Evolutionary conservation across 2,797 vertebrate species (phyloP), one percentile per base, ranked within the genome.

Genomic region (Hypotaenidia okinawae): DNA sequence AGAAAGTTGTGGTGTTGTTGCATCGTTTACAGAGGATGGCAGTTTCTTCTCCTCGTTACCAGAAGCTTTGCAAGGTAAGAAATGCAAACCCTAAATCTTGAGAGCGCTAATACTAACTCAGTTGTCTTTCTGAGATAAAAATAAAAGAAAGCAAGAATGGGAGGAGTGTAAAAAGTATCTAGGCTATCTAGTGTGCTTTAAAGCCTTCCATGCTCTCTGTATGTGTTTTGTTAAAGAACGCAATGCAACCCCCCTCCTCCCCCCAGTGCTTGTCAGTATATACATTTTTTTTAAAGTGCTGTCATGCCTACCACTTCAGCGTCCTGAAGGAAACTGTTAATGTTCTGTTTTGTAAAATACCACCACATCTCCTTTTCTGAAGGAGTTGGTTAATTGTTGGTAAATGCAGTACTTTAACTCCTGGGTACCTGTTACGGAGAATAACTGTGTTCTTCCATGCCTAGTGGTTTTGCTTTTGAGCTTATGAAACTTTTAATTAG

Each of bases 1-100:
- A 99, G 99, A 99, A 99, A 99, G 99, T 99, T 99, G 99, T 99
- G 98, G 98, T 99, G 97, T 99, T 99, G 98, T 98, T 99, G 97
- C 99, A 99, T 98, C 98, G 99, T 97, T 99, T 99, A 95, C 99
- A 99, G 98, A 99, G 99, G 98, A 99, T 99, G 99, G 99, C 99
- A 97, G 99, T 99, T 98, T 99, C 99, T 96, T 99, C 99, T 89
- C 99, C 99, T 61, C 99, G 99, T 87, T 99, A 99, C 98, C 99
- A 99, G 98, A 99, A 99, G 98, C 99, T 99, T 96, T 99, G 99
- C 98, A 99, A 99, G 99, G 99, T 99, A 96, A 94, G 97, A 91
- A 96, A 94, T 19, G 19, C 52, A 92, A 96, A 87, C 96, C 61
- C 63, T 94, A 70, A 79, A 95, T 94, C 69, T 89, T 8, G 67